phyloP scores from a whole-genome alignment of 2,113 vertebrate species.

The Pelobates fuscus region DNA sequence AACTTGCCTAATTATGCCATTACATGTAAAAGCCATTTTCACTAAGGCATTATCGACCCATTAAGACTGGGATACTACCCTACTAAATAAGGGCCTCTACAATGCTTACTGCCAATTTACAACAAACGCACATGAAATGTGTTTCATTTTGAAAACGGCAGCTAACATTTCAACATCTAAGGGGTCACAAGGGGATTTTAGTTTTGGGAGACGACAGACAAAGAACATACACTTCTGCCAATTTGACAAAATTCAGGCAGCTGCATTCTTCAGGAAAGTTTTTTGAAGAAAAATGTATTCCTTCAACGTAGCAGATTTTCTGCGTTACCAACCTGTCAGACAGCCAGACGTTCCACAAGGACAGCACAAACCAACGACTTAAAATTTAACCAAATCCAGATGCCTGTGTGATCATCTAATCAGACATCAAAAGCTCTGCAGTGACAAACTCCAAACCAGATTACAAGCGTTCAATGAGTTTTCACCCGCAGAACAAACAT shows the following conservation, averaged over 20 bases:
- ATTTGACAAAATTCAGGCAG: conserved; percentile 55
- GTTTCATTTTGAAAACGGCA: conserved; percentile 1
- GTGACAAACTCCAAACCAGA: conserved; percentile 68
- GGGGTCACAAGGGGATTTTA: conserved; percentile 15
- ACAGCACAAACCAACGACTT: conserved; percentile 62
- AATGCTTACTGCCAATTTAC: no score
- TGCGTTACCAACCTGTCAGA: conserved; percentile 56
- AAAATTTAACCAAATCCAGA: conserved; percentile 72
- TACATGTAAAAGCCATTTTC: no score
- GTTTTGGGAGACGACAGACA: conserved; percentile 41
- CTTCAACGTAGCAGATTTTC: conserved; percentile 54
- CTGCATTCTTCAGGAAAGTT: conserved; percentile 38
- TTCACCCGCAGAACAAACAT: conserved; percentile 58
- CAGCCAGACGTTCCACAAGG: conserved; percentile 57
- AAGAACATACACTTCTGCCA: conserved; percentile 57
- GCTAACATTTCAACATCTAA: conserved; percentile 14
- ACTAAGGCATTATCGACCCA: no score
- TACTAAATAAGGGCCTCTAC: no score
- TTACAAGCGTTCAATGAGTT: conserved; percentile 59
- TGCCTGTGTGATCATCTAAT: conserved; percentile 70
- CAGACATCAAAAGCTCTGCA: conserved; percentile 68
- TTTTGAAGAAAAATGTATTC: conserved; percentile 22
- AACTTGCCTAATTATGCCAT: no score
- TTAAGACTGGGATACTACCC: no score
- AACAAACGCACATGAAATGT: no score